These are phyloP conservation scores for Phalangium opilio DNA, from an alignment of 2,888 invertebrate species.

Conservation along the genomic window DNA sequence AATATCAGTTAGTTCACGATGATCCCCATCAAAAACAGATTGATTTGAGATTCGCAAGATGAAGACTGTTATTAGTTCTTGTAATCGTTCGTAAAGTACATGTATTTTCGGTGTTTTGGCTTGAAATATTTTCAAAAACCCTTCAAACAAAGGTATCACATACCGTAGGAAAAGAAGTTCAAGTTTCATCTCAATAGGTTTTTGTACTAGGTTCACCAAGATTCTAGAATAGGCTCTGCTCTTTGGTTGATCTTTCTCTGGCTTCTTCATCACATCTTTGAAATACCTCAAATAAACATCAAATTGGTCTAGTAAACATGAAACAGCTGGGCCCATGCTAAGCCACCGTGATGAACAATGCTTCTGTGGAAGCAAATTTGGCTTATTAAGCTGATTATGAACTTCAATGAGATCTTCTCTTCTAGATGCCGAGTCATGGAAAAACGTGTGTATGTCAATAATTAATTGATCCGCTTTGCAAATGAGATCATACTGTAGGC, in stretches of 20 bases:
- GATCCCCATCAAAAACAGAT: too few relatives aligned
- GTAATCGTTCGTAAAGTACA: background rate
- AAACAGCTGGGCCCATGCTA: background rate
- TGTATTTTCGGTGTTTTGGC: background rate
- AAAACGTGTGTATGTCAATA: background rate
- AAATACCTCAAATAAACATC: background rate
- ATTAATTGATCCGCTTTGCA: background rate
- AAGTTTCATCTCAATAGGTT: too few relatives aligned
- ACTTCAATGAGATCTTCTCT: background rate
- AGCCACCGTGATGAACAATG: background rate
- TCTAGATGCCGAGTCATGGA: background rate
- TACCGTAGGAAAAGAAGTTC: background rate
- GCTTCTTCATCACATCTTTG: background rate
- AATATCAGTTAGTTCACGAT: too few relatives aligned
- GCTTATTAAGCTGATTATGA: background rate
- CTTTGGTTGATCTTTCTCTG: background rate
- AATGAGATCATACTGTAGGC: background rate
- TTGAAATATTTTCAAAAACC: too few relatives aligned
- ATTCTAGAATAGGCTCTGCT: background rate
- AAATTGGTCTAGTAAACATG: background rate
- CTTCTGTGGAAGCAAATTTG: background rate
- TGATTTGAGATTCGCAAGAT: too few relatives aligned
- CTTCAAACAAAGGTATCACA: background rate
- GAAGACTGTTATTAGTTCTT: too few relatives aligned
- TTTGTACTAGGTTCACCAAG: background rate